These are phyloP conservation scores for Athrips mouffetella DNA, from an alignment of 2,888 invertebrate genomes.

Conservation along the genomic window DNA sequence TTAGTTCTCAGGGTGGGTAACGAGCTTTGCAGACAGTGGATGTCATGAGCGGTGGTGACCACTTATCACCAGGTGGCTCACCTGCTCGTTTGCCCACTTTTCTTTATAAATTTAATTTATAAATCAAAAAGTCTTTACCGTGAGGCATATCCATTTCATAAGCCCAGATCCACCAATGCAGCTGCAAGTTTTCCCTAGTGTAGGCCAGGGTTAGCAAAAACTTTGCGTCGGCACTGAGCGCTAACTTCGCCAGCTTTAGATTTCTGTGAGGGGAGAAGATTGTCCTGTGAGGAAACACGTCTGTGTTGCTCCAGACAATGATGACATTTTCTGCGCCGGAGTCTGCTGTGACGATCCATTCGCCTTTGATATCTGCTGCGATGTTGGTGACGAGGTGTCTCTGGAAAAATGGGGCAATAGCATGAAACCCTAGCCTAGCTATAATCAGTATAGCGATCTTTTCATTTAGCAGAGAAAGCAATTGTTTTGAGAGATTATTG, in stretches of 20 bases:
- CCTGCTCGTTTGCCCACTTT: too few species aligned
- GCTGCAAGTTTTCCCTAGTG: conserved; percentile 47
- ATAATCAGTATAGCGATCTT: background rate
- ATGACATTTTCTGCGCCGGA: conserved; percentile 75
- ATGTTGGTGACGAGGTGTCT: conserved; percentile 70
- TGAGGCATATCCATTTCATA: conserved; percentile 69
- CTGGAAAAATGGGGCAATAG: conserved; percentile 45
- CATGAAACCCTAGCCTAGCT: background rate
- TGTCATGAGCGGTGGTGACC: too few species aligned
- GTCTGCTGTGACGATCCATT: conserved; percentile 80
- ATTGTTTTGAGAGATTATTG: too few species aligned
- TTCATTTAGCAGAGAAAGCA: background rate
- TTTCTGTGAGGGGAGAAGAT: conserved; percentile 74
- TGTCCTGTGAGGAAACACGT: conserved; percentile 71
- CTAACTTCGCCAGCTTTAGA: conserved; percentile 52
- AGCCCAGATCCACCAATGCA: conserved; percentile 82
- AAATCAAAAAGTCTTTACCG: conserved; percentile 51
- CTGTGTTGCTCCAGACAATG: conserved; percentile 78
- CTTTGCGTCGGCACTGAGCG: conserved; percentile 77
- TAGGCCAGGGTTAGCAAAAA: conserved; percentile 77
- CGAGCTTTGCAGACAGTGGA: too few species aligned
- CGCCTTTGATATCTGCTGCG: conserved; percentile 68
- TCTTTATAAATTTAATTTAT: too few species aligned
- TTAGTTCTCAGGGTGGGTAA: too few species aligned
- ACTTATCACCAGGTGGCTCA: too few species aligned